phyloP scores from a whole-genome alignment of 2,797 vertebrate species.

The Diplodus sargus region DNA sequence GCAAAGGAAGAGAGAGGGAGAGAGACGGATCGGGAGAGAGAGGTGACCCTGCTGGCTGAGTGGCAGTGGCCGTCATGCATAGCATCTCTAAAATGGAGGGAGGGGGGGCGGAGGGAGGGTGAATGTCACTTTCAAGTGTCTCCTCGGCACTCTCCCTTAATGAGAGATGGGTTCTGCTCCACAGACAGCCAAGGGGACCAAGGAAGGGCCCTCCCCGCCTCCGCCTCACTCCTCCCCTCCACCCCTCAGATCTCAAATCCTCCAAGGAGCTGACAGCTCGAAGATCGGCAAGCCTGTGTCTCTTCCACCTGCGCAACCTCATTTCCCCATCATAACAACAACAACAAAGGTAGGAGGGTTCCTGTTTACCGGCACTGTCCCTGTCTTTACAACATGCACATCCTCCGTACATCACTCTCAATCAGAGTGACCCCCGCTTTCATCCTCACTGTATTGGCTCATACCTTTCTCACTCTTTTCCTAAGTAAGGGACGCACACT shows the following conservation, averaged over 20 bases:
- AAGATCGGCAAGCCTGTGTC: slow-evolving; percentile 86
- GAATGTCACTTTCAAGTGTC: slow-evolving; percentile 89
- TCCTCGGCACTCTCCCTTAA: slow-evolving; percentile 87
- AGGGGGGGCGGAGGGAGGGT: slow-evolving; percentile 74
- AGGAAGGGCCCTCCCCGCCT: slow-evolving; percentile 80
- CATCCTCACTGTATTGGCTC: slow-evolving; percentile 25
- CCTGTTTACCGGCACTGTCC: slow-evolving; percentile 42
- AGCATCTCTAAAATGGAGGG: slow-evolving; percentile 83
- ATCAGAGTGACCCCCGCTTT: slow-evolving; percentile 57
- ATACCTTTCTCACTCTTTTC: slow-evolving; percentile 52
- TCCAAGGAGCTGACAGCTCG: slow-evolving; percentile 88
- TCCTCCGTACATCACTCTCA: slow-evolving; percentile 58
- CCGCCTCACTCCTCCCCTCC: slow-evolving; percentile 75
- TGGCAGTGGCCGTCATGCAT: slow-evolving; percentile 86
- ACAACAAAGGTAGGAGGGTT: slow-evolving; percentile 73
- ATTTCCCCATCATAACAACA: slow-evolving; percentile 78
- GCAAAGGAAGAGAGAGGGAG: slow-evolving; percentile 78
- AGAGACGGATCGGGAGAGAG: slow-evolving; percentile 71
- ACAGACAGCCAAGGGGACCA: slow-evolving; percentile 87
- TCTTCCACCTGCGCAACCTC: slow-evolving; percentile 84
- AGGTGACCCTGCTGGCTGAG: slow-evolving; percentile 87
- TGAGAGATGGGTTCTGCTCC: slow-evolving; percentile 89
- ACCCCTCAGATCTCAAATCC: slow-evolving; percentile 85
- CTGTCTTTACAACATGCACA: slow-evolving; percentile 31
- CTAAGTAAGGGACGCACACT: slow-evolving; percentile 86